Base-by-base conservation (phyloP, 1,140 invertebrate genomes). In the Pseudomyrmex dendroicus region DNA sequence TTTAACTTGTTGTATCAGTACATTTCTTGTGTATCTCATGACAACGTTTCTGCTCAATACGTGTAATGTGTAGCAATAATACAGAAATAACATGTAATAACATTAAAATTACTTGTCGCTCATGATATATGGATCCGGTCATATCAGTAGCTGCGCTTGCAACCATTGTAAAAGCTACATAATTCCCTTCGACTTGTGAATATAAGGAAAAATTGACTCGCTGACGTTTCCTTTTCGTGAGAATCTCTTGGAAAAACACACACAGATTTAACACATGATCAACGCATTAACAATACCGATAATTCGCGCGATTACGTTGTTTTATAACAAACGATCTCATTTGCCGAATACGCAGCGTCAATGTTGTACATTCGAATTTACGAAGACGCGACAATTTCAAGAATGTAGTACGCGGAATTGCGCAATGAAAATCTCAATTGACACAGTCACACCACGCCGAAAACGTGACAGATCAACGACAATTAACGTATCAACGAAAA, bases 81-180 rank as follows among this genome's bases (percentile, higher is more conserved):
- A 9, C 48, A 57, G 35, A 3, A 52, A 67, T 46, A 48, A 83
- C 56, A 17, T 73, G 52, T 13, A 59, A 70, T 67, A 61, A 52
- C 74, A 17, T 64, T 46, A 59, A 87, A 87, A 86, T 86, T 93
- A 94, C 93, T 92, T 94, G 93, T 83, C 92, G 90, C 83, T 94
- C 93, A 90, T 94, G 93, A 83, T 94, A 94, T 86, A 94, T 94
- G 13, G 91, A 90, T 56, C 83, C 91, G 89, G 90, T 92, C 92
- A 94, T 93, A 90, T 91, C 91, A 91, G 78, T 86, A 84, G 80
- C 62, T 73, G 89, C 86, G 68, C 82, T 91, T 25, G 88, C 88
- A 86, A 94, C 92, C 93, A 94, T 94, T 76, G 66, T 74, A 87
- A 35, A 87, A 35, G 82, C 84, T 84, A 86, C 88, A 89, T 89